Conservation (phyloP, 2,113 vertebrate genomes). For the Uropsilus gracilis region DNA sequence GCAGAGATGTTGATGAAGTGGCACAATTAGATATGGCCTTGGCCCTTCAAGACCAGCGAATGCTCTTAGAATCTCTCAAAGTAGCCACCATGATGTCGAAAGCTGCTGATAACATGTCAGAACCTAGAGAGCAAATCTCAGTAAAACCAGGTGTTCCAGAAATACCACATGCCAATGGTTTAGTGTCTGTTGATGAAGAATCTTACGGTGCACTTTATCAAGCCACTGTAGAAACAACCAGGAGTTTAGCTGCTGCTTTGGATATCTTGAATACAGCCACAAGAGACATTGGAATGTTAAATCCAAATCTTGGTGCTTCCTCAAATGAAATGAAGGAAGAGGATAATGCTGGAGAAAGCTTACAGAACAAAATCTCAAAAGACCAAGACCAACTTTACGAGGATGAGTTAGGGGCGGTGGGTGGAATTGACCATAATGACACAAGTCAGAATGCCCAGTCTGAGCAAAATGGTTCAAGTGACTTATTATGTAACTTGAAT, state of each 20-base stretch:
- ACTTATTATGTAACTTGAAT: constrained; percentile 86
- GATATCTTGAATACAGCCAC: constrained; percentile 93
- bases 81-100: constrained; percentile 95
- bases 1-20: constrained; percentile 94
- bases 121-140: constrained; percentile 87
- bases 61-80: constrained; percentile 95
- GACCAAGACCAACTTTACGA: constrained; percentile 88
- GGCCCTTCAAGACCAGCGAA: constrained; percentile 96
- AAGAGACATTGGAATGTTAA: constrained; percentile 90
- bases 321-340: constrained; percentile 86
- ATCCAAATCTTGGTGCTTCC: constrained; percentile 85
- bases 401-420: constrained; percentile 92
- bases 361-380: constrained; percentile 85
- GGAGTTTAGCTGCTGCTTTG: constrained; percentile 94
- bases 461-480: constrained; percentile 89
- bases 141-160: constrained; percentile 85
- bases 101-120: constrained; percentile 83
- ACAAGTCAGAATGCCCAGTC: constrained; percentile 82
- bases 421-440: constrained; percentile 86
- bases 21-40: constrained; percentile 98
- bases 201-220: constrained; percentile 94
- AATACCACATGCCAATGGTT: constrained; percentile 89
- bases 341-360: constrained; percentile 81
- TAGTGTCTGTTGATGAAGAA: constrained; percentile 92
- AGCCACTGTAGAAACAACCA: constrained; percentile 95